Conservation (phyloP, 2,113 vertebrate species). For the Brevimyrus niger region DNA sequence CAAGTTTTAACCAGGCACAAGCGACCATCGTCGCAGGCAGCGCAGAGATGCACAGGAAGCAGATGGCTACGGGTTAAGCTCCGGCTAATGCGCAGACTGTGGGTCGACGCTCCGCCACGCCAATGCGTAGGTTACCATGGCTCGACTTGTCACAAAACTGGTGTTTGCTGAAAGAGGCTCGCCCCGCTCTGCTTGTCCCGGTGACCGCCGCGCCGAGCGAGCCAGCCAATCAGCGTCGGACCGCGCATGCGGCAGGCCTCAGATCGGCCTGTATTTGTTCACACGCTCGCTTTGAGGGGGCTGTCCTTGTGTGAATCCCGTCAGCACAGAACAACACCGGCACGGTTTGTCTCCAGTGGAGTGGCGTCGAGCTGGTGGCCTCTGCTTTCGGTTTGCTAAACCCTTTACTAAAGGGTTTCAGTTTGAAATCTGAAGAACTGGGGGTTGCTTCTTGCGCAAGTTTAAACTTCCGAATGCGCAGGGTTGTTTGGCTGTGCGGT, state of each 20-base stretch:
- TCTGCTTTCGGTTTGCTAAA: background rate
- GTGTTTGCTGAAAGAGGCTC: background rate
- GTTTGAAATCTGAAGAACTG: background rate
- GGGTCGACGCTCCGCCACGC: background rate
- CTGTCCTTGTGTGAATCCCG: background rate
- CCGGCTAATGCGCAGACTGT: background rate
- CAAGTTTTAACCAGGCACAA: background rate
- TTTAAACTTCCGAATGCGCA: background rate
- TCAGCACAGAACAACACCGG: background rate
- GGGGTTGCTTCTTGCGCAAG: background rate
- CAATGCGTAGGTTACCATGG: background rate
- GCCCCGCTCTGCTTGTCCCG: background rate
- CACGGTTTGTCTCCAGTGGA: background rate
- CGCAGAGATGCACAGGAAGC: background rate
- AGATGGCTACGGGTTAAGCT: background rate
- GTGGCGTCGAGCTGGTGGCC: background rate
- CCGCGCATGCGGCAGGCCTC: background rate
- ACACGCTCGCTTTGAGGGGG: background rate
- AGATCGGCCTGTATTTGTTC: background rate
- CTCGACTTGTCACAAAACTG: background rate
- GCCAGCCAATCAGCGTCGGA: background rate
- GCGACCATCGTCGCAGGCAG: background rate
- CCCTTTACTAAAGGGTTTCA: background rate
- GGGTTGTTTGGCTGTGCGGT: background rate
- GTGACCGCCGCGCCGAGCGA: background rate